Evolutionary conservation across 1,140 invertebrate genomes (phyloP).

Genomic region (Heterodera carotae): DNA sequence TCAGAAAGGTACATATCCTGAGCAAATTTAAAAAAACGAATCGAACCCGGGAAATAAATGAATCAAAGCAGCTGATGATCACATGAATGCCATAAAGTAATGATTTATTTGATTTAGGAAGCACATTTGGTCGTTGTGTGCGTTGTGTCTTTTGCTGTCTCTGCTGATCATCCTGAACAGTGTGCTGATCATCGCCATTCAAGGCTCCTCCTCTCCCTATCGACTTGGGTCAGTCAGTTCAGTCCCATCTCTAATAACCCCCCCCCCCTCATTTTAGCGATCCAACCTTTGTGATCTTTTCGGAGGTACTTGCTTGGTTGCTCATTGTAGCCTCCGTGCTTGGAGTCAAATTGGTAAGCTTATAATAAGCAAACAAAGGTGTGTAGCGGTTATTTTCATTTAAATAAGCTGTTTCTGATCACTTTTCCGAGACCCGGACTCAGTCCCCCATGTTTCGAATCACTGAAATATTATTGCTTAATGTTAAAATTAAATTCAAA

Average conservation of each 20-base stretch:
- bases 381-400: not conserved
- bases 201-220: slow-evolving; percentile 12
- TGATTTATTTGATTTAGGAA: slow-evolving; percentile 30
- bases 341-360: slow-evolving; percentile 32
- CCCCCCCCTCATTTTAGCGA: slow-evolving; percentile 16
- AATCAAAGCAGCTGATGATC: not conserved
- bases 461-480: too few relatives aligned
- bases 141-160: slow-evolving; percentile 33
- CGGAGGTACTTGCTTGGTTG: slow-evolving; percentile 33
- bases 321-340: slow-evolving; percentile 27
- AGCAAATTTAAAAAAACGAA: too few relatives aligned
- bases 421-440: too few relatives aligned
- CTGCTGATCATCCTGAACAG: slow-evolving; percentile 32
- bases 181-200: slow-evolving; percentile 22
- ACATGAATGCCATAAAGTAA: too few relatives aligned
- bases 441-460: too few relatives aligned
- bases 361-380: too few relatives aligned
- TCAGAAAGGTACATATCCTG: too few relatives aligned
- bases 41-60: too few relatives aligned
- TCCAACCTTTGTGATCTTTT: slow-evolving; percentile 33
- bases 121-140: slow-evolving; percentile 31
- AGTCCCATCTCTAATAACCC: too few relatives aligned
- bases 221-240: slow-evolving; percentile 23
- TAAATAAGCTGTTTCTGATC: too few relatives aligned
- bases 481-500: too few relatives aligned